Evolutionary conservation across 2,113 vertebrate species (phyloP), one percentile per base, ranked within the genome.

Genomic region (Microtus oregoni): DNA sequence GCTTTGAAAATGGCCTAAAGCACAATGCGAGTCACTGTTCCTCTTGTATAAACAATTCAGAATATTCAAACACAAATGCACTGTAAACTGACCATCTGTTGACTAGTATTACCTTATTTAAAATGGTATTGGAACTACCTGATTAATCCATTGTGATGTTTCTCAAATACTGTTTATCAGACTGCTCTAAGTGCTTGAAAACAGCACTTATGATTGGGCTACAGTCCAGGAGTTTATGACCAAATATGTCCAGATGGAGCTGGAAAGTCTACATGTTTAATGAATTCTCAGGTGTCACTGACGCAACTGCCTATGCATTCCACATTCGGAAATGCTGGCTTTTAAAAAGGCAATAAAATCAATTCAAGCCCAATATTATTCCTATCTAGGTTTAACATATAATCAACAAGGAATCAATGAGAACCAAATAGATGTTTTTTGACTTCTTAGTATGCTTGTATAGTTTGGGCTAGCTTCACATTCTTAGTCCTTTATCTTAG

Each of bases 1-100:
- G 79, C 35, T 94, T 63, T 93, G 38, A 19, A 68, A 94, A 47
- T 92, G 58, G 75, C 32, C 68, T 32, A 91, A 91, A 95, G 70
- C 24, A 76, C 76, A 88, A 61, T 67, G 75, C 13, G 79, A 58
- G 67, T 94, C n/a, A 87, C 13, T 0, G 1, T 50, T 94, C 88
- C 50, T 61, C 70, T 88, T 67, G 22, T 76, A 89, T 78, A 72
- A 81, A 50, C 20, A 85, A 75, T n/a, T 79, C 94, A 96, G 76
- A 86, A 61, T 82, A 72, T 90, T 93, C 17, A 86, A 73, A 86
- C 58, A 67, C 24, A 88, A 97, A 79, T 68, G 17, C 41, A 67
- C 38, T 17, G 17, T 26, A 70, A 90, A 92, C 35, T 79, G 50
- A 61, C 6, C 2, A 26, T 67, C 65, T 90, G 19, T 73, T 65